Conservation (phyloP, 2,113 vertebrate species). For the Muscicapa adusta region DNA sequence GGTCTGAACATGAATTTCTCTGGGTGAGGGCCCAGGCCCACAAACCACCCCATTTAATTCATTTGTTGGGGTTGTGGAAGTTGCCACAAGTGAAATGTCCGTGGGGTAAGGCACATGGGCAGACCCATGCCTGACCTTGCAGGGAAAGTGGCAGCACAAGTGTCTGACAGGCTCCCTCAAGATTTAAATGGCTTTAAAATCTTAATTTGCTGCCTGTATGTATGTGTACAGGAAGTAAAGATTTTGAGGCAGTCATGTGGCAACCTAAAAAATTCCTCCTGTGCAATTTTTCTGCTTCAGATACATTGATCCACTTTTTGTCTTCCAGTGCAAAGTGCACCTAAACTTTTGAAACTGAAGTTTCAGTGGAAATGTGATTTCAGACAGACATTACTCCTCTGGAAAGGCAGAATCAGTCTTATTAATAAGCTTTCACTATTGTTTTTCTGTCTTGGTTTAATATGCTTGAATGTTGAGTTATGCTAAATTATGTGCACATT, state of each 20-base stretch:
- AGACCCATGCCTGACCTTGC: not conserved
- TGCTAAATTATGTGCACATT: constrained; percentile 52
- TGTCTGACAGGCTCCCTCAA: not conserved
- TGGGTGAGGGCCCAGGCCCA: not conserved
- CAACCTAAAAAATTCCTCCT: not conserved
- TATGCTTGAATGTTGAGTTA: constrained; percentile 22
- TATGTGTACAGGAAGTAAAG: not conserved
- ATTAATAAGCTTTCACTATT: not conserved
- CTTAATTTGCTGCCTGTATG: not conserved
- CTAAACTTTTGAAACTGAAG: not conserved
- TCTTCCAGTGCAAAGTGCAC: not conserved
- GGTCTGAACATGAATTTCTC: not conserved
- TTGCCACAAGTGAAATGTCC: not conserved
- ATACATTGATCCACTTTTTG: not conserved
- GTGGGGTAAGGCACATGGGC: not conserved
- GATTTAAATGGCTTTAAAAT: not conserved
- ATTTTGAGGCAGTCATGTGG: not conserved
- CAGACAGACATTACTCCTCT: not conserved
- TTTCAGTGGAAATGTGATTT: not conserved
- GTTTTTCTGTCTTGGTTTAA: not conserved
- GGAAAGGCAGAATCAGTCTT: not conserved
- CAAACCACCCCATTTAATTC: not conserved
- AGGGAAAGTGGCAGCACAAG: not conserved
- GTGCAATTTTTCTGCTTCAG: not conserved
- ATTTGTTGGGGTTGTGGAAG: not conserved